phyloP scores from a whole-genome alignment of 2,797 vertebrate genomes.

The Tinamus major region DNA sequence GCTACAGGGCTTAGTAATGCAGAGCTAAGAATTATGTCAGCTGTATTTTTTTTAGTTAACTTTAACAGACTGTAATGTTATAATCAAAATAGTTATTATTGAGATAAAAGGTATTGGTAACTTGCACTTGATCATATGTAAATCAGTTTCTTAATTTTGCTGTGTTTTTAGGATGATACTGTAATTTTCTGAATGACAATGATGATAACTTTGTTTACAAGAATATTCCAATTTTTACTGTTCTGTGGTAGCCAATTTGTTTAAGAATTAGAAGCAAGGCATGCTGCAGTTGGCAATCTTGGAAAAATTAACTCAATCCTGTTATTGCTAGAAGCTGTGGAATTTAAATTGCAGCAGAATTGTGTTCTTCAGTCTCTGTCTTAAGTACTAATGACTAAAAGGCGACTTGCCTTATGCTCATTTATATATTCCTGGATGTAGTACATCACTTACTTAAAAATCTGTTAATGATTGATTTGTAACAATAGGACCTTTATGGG shows the following conservation, averaged over 20 bases:
- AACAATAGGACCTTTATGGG: conserved; percentile 51
- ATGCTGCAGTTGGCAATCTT: conserved; percentile 21
- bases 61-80: conserved; percentile 42
- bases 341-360: conserved; percentile 53
- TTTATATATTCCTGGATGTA: conserved; percentile 42
- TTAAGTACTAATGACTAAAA: conserved; percentile 70
- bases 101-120: conserved; percentile 49
- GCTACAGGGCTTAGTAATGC: conserved; percentile 62
- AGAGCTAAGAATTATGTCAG: conserved; percentile 54
- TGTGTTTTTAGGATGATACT: conserved; percentile 60
- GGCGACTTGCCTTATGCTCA: conserved; percentile 81
- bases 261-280: conserved; percentile 27
- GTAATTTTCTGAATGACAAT: conserved; percentile 52
- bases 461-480: conserved; percentile 56
- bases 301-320: conserved; percentile 44
- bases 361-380: conserved; percentile 61
- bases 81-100: conserved; percentile 60
- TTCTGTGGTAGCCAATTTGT: conserved; percentile 56
- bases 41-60: conserved; percentile 47
- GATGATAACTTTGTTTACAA: conserved; percentile 71
- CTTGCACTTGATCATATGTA: conserved; percentile 68
- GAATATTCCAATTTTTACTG: conserved; percentile 54
- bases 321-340: conserved; percentile 46
- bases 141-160: conserved; percentile 69
- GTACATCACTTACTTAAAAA: conserved; percentile 56